Base-by-base conservation (phyloP, 2,113 vertebrate species). In the Puffinus mauretanicus region DNA sequence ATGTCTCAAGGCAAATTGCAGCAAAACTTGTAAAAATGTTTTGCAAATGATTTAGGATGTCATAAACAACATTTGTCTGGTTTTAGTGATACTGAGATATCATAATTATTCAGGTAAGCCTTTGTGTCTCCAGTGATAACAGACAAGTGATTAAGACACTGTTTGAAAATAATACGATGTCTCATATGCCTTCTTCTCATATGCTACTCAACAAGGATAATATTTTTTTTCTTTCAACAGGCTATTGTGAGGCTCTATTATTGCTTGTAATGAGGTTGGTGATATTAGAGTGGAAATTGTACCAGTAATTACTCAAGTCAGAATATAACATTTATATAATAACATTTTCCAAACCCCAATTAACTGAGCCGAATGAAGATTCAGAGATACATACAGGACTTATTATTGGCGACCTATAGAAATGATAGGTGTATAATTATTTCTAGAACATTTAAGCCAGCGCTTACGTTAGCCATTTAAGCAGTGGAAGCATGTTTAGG, bases 301-400 rank as follows among this genome's bases (percentile, higher is more conserved):
- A 83, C 13, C 76, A 82, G 47, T 88, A 90, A 90, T 94, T 90
- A 81, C 55, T 92, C 55, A 83, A 70, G 85, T 81, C 88, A 94
- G 80, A 94, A 75, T 83, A 88, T 40, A 40, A 40, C 40, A 40
- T 40, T 40, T 40, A 40, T 40, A 40, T 40, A 40, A 84, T 70
- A 91, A n/a, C 16, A 21, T 94, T 94, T 90, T 75, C 85, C 47
- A 67, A 88, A 78, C 16, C 12, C 34, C 22, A 86, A 12, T 96
- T 93, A 93, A 38, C 46, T 71, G 40, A 85, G 61, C 24, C 65
- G 44, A 83, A 58, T 52, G 42, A 78, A 67, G 72, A 62, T 75
- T 92, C 64, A 71, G 83, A 73, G 60, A 16, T n/a, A 20, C 32
- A 38, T 42, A 22, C 15, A 60, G 17, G 11, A 47, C 44, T 71